Evolutionary conservation across 2,888 invertebrate species (phyloP), one percentile per base, ranked within the genome.

Genomic region (Rotaria macrura): DNA sequence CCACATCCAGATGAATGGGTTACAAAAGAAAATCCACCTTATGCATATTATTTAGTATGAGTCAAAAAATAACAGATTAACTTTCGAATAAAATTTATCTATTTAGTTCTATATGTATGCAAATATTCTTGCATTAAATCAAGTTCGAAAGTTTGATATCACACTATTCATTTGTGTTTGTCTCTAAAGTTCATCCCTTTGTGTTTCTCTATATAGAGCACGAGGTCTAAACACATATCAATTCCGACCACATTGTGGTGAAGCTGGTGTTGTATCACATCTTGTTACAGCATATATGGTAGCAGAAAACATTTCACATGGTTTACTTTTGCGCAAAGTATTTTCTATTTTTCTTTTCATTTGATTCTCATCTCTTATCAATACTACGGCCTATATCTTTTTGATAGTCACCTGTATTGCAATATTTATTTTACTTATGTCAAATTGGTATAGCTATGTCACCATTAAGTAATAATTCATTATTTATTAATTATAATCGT

Each of bases 391-490:
- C 6, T 34, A 29, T 74, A 40, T 74, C 43, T 40, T n/a, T n/a
- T n/a, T n/a, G n/a, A n/a, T 74, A 74, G 74, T 74, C 74, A 25
- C 99, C 99, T 84, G 98, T 99, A 1, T 93, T 99, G 52, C 98
- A 99, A 91, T 99, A 99, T 92, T 92, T 99, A 87, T 99, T 97
- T 92, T 99, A 98, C 92, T 92, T 99, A 89, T 94, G 96, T 0
- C 98, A 99, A 92, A 96, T 99, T 89, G 96, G 95, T 83, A 97
- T 99, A 89, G 98, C 99, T 55, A 99, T 99, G 98, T 97, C 97
- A 4, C 99, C 99, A 0, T 93, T 99, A 85, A 96, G 96, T 90
- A 99, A 99, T 93, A 99, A 99, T 92, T 97, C 97, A 0, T 93
- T 99, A 87, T 99, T 99, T 92, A 93, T 99, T 88, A 97, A 98